These are phyloP conservation scores for Campoplex nolae DNA, from an alignment of 2,888 invertebrate species.

Conservation along the genomic window DNA sequence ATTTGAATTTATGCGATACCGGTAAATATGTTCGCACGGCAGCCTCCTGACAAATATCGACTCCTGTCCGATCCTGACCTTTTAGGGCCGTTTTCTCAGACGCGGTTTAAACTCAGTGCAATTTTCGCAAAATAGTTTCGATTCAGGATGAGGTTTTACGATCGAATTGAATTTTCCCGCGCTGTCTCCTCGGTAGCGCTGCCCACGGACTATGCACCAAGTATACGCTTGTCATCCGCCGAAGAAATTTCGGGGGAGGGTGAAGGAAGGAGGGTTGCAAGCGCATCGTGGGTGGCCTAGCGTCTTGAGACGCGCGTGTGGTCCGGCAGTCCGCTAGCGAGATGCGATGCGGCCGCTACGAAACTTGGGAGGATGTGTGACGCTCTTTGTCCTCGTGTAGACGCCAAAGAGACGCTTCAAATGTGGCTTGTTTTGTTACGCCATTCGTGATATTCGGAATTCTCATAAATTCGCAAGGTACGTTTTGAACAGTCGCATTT, in stretches of 20 bases:
- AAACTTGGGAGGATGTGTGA: conserved; percentile 75
- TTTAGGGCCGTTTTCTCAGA: no score
- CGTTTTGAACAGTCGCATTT: not conserved
- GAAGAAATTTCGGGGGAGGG: conserved; percentile 38
- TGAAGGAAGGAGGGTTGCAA: conserved; percentile 57
- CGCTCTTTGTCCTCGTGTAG: conserved; percentile 74
- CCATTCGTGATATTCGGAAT: conserved; percentile 36
- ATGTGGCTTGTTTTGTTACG: conserved; percentile 60
- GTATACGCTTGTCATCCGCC: conserved; percentile 61
- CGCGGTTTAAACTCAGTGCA: not conserved
- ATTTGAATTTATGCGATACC: no score
- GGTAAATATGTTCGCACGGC: no score
- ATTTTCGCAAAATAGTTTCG: no score
- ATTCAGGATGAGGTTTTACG: not conserved
- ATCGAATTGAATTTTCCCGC: conserved; percentile 4
- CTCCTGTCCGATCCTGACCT: no score
- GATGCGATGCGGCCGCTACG: conserved; percentile 73
- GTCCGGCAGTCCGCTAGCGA: conserved; percentile 76
- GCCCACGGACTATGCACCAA: conserved; percentile 60
- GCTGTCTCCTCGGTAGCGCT: conserved; percentile 55
- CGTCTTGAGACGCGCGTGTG: conserved; percentile 77
- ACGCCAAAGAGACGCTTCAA: conserved; percentile 70
- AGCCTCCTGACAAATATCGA: no score
- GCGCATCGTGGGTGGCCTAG: conserved; percentile 79
- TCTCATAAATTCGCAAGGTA: conserved; percentile 56